phyloP scores from a whole-genome alignment of 2,797 vertebrate genomes.

The Pelochelys cantorii region DNA sequence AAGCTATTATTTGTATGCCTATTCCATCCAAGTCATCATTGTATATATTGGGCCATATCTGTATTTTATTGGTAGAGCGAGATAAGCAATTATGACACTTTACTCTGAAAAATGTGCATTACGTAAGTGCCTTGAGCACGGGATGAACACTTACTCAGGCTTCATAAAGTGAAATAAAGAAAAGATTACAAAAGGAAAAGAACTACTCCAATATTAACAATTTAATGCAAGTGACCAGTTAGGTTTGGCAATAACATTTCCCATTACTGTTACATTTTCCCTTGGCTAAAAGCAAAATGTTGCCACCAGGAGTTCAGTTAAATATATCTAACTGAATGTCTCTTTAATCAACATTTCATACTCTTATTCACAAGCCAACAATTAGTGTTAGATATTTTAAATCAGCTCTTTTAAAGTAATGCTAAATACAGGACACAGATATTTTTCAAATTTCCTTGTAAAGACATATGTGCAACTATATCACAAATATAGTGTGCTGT shows the following conservation, averaged over 20 bases:
- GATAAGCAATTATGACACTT: neutral
- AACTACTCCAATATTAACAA: neutral
- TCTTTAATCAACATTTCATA: conserved; percentile 28
- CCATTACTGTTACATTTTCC: neutral
- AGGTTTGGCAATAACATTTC: neutral
- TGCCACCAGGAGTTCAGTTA: neutral
- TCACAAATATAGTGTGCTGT: conserved; percentile 4
- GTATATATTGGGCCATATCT: neutral
- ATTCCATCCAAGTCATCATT: neutral
- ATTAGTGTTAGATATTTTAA: neutral
- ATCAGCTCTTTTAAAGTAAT: conserved; percentile 37
- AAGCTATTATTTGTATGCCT: rapidly evolving
- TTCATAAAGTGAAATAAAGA: neutral
- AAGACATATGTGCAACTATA: neutral
- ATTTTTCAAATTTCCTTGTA: neutral
- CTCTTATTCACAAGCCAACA: conserved; percentile 51
- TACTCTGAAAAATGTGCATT: neutral
- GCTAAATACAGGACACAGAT: conserved; percentile 19
- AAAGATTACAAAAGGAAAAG: neutral
- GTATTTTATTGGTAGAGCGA: neutral
- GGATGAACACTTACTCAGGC: neutral
- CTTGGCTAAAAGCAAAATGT: neutral
- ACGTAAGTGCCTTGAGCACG: neutral
- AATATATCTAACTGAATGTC: conserved; percentile 8
- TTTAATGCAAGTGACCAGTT: neutral